Evolutionary conservation across 2,113 vertebrate species (phyloP).

Genomic region (Nothobranchius furzeri): DNA sequence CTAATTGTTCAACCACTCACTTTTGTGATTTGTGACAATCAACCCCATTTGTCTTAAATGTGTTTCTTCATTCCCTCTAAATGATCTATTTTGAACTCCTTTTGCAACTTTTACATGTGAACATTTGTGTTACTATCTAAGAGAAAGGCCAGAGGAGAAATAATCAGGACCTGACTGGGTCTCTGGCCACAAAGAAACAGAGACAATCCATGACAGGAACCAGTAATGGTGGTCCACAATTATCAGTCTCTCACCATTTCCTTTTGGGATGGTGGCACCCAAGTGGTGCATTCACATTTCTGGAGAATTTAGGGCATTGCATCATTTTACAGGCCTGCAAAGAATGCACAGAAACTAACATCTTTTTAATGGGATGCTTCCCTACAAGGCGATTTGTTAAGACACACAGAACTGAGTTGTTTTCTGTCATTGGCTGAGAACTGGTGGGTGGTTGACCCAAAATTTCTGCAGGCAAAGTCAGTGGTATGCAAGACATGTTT

Average conservation of each 20-base stretch:
- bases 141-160: slow-evolving; percentile 9
- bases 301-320: slow-evolving; percentile 54
- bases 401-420: slow-evolving; percentile 27
- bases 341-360: slow-evolving; percentile 60
- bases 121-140: background rate
- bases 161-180: too few species aligned
- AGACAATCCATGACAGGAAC: slow-evolving; percentile 15
- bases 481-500: slow-evolving; percentile 78
- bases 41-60: background rate
- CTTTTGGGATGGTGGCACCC: slow-evolving; percentile 30
- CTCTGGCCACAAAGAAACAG: slow-evolving; percentile 10
- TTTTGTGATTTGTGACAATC: background rate
- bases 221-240: slow-evolving; percentile 34
- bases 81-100: background rate
- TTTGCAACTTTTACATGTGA: slow-evolving; percentile 7
- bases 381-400: slow-evolving; percentile 75
- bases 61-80: background rate
- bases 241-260: slow-evolving; percentile 30
- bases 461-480: slow-evolving; percentile 58
- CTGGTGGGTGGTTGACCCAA: slow-evolving; percentile 64
- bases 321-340: slow-evolving; percentile 54
- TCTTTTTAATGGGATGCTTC: slow-evolving; percentile 64
- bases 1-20: background rate
- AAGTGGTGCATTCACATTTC: slow-evolving; percentile 43
- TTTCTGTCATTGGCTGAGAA: slow-evolving; percentile 62